These are phyloP conservation scores for Cephus spinipes DNA, from an alignment of 2,888 invertebrate species.

Conservation along the genomic window DNA sequence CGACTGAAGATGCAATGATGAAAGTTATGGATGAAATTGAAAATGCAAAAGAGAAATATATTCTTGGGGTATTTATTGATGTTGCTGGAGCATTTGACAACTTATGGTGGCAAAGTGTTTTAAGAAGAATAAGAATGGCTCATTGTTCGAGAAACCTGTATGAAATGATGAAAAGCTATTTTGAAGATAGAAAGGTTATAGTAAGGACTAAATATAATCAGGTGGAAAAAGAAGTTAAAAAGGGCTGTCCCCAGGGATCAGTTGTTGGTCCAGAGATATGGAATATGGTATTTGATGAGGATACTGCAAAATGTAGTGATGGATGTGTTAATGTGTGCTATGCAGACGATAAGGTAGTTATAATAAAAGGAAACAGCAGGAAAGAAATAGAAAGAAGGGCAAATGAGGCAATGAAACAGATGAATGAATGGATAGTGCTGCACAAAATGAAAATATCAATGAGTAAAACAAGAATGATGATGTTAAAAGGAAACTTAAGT, in stretches of 20 bases:
- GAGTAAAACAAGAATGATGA: too few relatives aligned
- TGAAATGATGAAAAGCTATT: neutral
- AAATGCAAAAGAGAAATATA: neutral
- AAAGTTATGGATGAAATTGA: too few relatives aligned
- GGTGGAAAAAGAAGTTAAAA: neutral
- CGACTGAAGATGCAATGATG: neutral
- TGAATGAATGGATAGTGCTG: too few relatives aligned
- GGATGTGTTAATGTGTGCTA: slow-evolving; percentile 11
- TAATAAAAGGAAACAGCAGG: neutral
- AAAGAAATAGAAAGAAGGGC: too few relatives aligned
- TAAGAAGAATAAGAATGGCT: neutral
- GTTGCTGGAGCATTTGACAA: slow-evolving; percentile 11
- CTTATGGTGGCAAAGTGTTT: slow-evolving; percentile 2
- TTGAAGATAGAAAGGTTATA: neutral
- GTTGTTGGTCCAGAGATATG: slow-evolving; percentile 13
- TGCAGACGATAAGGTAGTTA: slow-evolving; percentile 23
- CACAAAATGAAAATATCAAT: too few relatives aligned
- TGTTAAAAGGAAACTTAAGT: too few relatives aligned
- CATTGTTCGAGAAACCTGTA: neutral
- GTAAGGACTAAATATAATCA: too few relatives aligned
- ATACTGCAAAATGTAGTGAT: neutral
- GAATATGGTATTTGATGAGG: slow-evolving; percentile 23
- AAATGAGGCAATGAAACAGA: too few relatives aligned
- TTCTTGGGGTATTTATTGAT: slow-evolving; percentile 2
- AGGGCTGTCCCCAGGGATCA: slow-evolving; percentile 13